A percentile compares a stretch with the other conserved stretches of the same genome.
These are phyloP conservation scores for Amphiprion clarkii DNA, from an alignment of 2,797 vertebrate species.

Conservation along the genomic window DNA sequence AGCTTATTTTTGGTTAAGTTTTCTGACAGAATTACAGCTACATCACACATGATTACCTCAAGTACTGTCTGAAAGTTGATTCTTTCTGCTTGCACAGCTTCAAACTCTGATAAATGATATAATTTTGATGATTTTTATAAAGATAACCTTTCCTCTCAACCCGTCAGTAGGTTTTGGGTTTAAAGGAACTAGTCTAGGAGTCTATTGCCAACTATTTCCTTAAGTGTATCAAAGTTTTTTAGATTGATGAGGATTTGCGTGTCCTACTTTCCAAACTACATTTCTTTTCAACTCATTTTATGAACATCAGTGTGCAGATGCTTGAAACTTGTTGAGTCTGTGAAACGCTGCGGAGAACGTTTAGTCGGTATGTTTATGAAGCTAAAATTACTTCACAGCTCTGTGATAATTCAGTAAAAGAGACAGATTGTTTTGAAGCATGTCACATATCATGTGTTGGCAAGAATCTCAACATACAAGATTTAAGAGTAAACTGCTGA, in stretches of 20 bases:
- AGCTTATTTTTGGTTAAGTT: too few species aligned
- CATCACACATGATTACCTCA: too few species aligned
- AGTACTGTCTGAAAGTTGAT: too few species aligned
- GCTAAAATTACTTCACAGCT: too few species aligned
- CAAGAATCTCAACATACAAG: background rate
- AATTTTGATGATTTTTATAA: too few species aligned
- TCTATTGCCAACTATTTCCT: background rate
- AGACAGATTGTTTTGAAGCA: background rate
- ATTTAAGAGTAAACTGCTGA: constrained; percentile 4
- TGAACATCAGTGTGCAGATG: background rate
- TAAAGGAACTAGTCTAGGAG: too few species aligned
- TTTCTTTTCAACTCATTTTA: constrained; percentile 4
- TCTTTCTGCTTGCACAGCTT: too few species aligned
- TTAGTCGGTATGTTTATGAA: background rate
- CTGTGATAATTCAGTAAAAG: constrained; percentile 1
- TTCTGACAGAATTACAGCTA: too few species aligned
- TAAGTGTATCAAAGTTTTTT: background rate
- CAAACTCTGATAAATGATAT: too few species aligned
- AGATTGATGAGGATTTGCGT: background rate
- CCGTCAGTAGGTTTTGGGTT: too few species aligned
- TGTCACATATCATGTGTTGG: too few species aligned
- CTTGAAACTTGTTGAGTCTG: background rate
- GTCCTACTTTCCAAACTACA: constrained; percentile 8
- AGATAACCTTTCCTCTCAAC: too few species aligned
- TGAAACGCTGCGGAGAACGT: background rate